Percentiles rank a stretch among this genome's conserved stretches.
Evolutionary conservation across 2,113 vertebrate genomes (phyloP).

Genomic region (Quiscalus mexicanus): DNA sequence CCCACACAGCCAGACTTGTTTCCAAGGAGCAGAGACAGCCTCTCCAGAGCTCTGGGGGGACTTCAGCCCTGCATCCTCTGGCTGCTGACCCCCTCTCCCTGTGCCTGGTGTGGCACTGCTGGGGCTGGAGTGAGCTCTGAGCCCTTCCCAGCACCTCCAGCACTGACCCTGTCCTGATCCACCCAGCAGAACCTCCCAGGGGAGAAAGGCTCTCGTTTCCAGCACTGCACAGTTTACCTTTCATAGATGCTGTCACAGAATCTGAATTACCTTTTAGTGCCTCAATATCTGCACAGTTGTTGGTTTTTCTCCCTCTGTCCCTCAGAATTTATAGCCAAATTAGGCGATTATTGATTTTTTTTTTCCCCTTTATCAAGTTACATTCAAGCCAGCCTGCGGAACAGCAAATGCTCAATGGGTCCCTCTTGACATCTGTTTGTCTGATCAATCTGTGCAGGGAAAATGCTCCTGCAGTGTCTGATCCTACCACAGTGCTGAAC

Average conservation of each 20-base stretch:
- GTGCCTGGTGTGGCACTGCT: fast-evolving
- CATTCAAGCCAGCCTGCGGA: background rate
- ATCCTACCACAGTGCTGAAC: background rate
- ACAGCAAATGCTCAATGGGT: background rate
- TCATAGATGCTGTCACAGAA: background rate
- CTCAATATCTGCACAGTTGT: background rate
- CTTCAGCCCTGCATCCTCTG: fast-evolving
- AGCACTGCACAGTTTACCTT: background rate
- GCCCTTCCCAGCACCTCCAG: background rate
- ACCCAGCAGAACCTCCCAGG: background rate
- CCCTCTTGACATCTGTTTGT: constrained; percentile 31
- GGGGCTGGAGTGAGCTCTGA: fast-evolving
- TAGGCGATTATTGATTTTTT: background rate
- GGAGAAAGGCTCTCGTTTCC: background rate
- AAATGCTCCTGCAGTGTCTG: background rate
- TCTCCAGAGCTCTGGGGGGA: fast-evolving
- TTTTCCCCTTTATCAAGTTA: background rate
- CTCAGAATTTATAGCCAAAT: constrained; percentile 21
- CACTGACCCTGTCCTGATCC: background rate
- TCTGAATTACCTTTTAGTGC: background rate
- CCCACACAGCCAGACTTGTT: background rate
- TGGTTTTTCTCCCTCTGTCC: background rate
- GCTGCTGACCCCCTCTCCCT: background rate
- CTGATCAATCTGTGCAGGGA: background rate
- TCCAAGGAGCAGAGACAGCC: background rate